Percentiles rank a stretch among this genome's conserved stretches.
Evolutionary conservation across 2,888 invertebrate species (phyloP).

Genomic region (Litoditis marina): DNA sequence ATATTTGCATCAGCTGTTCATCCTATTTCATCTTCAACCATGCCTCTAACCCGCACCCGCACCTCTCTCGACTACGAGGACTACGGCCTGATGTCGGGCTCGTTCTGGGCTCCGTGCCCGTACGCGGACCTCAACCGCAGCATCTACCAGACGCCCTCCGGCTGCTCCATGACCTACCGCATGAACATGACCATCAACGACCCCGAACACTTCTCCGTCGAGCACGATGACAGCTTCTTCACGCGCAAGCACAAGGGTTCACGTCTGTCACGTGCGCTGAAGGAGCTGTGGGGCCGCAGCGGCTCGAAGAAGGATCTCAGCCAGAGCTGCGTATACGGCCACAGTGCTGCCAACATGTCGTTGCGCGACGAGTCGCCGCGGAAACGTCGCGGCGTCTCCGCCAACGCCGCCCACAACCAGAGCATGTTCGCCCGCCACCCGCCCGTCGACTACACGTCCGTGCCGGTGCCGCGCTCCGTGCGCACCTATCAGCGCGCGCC

Average conservation of each 20-base stretch:
- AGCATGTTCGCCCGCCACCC: conserved; percentile 2
- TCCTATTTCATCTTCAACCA: neutral
- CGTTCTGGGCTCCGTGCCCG: conserved; percentile 6
- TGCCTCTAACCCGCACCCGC: conserved; percentile 15
- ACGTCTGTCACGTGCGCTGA: conserved; percentile 19
- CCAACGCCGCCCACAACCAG: conserved; percentile 1
- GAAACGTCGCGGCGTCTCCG: conserved; percentile 7
- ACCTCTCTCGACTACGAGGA: conserved; percentile 17
- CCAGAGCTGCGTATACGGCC: conserved; percentile 5
- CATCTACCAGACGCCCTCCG: conserved; percentile 13
- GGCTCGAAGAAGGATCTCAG: conserved; percentile 14
- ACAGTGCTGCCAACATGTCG: conserved; percentile 1
- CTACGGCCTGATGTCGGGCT: conserved; percentile 12
- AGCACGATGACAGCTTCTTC: neutral
- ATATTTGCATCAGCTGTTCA: neutral
- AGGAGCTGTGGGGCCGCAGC: conserved; percentile 15
- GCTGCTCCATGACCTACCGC: conserved; percentile 18
- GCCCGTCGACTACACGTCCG: conserved; percentile 6
- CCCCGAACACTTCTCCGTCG: conserved; percentile 5
- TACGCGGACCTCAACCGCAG: conserved; percentile 10
- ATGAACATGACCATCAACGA: conserved; percentile 21
- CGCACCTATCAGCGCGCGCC: conserved; percentile 10
- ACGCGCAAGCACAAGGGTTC: conserved; percentile 6
- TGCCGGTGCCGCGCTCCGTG: neutral
- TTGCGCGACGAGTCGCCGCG: conserved; percentile 2